phyloP scores from a whole-genome alignment of 64 coral and sea anemone genomes.

The Montipora foliosa region DNA sequence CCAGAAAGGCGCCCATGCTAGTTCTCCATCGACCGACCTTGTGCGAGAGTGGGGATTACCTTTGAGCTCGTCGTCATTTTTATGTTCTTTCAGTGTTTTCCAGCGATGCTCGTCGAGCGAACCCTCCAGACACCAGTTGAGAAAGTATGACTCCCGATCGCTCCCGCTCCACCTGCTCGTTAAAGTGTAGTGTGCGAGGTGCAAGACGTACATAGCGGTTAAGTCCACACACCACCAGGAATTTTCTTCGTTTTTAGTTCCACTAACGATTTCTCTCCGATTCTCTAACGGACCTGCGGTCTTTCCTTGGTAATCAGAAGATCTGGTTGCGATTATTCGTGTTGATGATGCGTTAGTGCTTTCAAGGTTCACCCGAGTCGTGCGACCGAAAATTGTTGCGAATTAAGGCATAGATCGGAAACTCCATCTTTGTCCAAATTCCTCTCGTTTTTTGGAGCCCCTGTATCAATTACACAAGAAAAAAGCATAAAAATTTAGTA shows the following conservation, averaged over 20 bases:
- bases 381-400: slow-evolving; percentile 79
- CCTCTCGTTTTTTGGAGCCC: slow-evolving; percentile 74
- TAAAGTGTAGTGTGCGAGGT: slow-evolving; percentile 68
- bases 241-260: slow-evolving; percentile 71
- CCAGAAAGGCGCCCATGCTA: slow-evolving; percentile 44
- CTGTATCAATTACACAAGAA: slow-evolving; percentile 19
- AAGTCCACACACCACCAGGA: slow-evolving; percentile 92
- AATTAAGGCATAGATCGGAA: slow-evolving; percentile 50
- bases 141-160: slow-evolving; percentile 43
- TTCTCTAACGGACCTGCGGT: slow-evolving; percentile 62
- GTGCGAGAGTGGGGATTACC: slow-evolving; percentile 78
- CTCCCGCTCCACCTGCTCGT: slow-evolving; percentile 70
- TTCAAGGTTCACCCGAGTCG: slow-evolving; percentile 67
- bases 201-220: slow-evolving; percentile 60
- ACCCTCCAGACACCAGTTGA: slow-evolving; percentile 76
- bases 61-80: slow-evolving; percentile 74
- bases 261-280: slow-evolving; percentile 75
- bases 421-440: slow-evolving; percentile 85
- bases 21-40: slow-evolving; percentile 78
- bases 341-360: slow-evolving; percentile 8
- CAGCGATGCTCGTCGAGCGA: slow-evolving; percentile 75
- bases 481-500: background rate
- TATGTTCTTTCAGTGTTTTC: slow-evolving; percentile 65
- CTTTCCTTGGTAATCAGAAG: slow-evolving; percentile 68
- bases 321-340: slow-evolving; percentile 61